These are phyloP conservation scores for Pangasius mekongensis DNA, from an alignment of 2,797 vertebrate genomes.

Conservation along the genomic window DNA sequence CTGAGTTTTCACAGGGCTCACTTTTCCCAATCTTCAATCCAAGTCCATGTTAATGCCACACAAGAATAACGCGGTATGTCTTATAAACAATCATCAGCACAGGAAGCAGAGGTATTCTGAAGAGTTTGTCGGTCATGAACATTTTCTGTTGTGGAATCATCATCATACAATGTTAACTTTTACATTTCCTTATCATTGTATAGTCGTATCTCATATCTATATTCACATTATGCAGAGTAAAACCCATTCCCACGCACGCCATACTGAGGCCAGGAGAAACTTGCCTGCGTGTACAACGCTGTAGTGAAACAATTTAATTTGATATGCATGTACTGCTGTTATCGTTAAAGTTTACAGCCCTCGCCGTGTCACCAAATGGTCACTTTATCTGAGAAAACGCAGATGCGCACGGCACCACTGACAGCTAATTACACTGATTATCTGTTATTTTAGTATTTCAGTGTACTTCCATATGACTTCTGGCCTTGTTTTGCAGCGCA, in stretches of 20 bases:
- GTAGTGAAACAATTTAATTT: not conserved
- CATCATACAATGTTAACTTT: not conserved
- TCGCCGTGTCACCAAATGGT: not conserved
- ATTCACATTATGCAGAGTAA: not conserved
- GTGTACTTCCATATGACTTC: not conserved
- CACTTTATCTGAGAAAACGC: slow-evolving; percentile 23
- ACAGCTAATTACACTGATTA: slow-evolving; percentile 18
- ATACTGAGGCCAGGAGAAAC: not conserved
- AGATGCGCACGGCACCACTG: not conserved
- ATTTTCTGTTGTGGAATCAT: not conserved
- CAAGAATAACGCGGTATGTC: not conserved
- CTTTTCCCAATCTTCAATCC: not conserved
- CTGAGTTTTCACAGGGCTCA: not conserved
- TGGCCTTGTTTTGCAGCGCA: slow-evolving; percentile 7
- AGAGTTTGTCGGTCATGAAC: not conserved
- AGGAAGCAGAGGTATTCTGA: not conserved
- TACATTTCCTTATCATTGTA: not conserved
- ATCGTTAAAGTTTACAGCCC: slow-evolving; percentile 23
- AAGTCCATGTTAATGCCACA: not conserved
- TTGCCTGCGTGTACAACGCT: not conserved
- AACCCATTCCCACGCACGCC: not conserved
- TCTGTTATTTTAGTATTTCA: slow-evolving; percentile 14
- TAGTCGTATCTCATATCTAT: not conserved
- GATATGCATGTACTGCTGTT: slow-evolving; percentile 1
- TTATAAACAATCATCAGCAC: not conserved